Evolutionary conservation across 1,140 invertebrate genomes (phyloP).

Genomic region (Panagrolaimus sp.): DNA sequence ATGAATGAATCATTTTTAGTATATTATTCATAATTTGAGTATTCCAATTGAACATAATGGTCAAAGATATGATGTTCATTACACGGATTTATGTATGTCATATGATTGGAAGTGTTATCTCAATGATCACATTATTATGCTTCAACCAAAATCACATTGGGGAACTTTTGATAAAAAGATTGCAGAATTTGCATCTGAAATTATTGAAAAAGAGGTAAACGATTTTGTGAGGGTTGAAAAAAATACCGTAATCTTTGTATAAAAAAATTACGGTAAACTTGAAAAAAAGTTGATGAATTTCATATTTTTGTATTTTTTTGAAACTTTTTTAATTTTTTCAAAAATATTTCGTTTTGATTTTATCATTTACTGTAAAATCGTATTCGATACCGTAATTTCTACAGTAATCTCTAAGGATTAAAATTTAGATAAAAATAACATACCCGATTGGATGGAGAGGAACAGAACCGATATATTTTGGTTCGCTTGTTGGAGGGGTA

Average conservation of each 20-base stretch:
- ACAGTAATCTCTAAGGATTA: too few relatives aligned
- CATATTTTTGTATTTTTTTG: constrained; percentile 10
- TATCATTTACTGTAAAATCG: constrained; percentile 1
- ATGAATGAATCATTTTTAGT: constrained; percentile 29
- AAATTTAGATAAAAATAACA: constrained; percentile 55
- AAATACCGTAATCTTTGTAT: too few relatives aligned
- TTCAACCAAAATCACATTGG: constrained; percentile 55
- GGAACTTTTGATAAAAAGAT: constrained; percentile 44
- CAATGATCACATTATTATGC: constrained; percentile 58
- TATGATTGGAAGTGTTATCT: constrained; percentile 58
- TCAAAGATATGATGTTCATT: constrained; percentile 42
- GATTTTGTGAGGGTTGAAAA: background rate
- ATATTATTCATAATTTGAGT: constrained; percentile 47
- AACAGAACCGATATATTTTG: constrained; percentile 60
- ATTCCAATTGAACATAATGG: constrained; percentile 38
- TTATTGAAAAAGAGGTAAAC: constrained; percentile 54
- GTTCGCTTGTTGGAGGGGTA: constrained; percentile 54
- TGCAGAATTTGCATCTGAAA: constrained; percentile 54
- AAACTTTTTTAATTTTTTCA: background rate
- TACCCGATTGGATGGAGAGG: constrained; percentile 60
- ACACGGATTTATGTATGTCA: constrained; percentile 56
- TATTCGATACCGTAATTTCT: too few relatives aligned
- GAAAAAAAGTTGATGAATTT: too few relatives aligned
- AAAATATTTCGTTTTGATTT: background rate
- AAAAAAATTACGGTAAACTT: too few relatives aligned